These are phyloP conservation scores for Salvelinus namaycush DNA, from an alignment of 2,113 vertebrate species.

Conservation along the genomic window DNA sequence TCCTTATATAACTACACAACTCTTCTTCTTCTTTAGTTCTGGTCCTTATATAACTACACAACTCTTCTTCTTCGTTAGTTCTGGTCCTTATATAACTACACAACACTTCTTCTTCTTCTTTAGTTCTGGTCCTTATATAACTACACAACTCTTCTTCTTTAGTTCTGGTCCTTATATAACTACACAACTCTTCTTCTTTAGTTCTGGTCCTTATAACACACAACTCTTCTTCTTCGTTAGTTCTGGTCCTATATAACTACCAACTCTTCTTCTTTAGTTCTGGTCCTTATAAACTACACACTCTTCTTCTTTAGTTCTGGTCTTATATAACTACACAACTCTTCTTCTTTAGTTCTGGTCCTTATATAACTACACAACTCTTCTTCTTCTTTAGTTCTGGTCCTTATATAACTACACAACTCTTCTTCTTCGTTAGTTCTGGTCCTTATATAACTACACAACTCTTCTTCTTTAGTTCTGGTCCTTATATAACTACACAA, in stretches of 20 bases:
- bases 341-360: conserved; percentile 23
- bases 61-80: conserved; percentile 1
- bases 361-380: conserved; percentile 30
- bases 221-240: conserved; percentile 5
- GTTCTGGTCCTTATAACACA: conserved; percentile 39
- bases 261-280: conserved; percentile 12
- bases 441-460: conserved; percentile 34
- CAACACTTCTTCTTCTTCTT: background rate
- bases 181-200: background rate
- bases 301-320: conserved; percentile 19
- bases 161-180: conserved; percentile 44
- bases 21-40: conserved; percentile 11
- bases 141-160: background rate
- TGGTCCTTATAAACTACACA: conserved; percentile 34
- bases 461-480: conserved; percentile 15
- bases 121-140: conserved; percentile 43
- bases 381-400: conserved; percentile 22
- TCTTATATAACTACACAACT: conserved; percentile 30
- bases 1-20: conserved; percentile 32
- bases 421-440: conserved; percentile 8
- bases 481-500: conserved; percentile 33
- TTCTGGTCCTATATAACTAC: conserved; percentile 37
- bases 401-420: conserved; percentile 32
- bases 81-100: conserved; percentile 38
- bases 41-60: conserved; percentile 35